Percentiles rank a stretch among this genome's conserved stretches.
Evolutionary conservation across 2,888 invertebrate genomes (phyloP).

Genomic region (Halocaridina rubra): DNA sequence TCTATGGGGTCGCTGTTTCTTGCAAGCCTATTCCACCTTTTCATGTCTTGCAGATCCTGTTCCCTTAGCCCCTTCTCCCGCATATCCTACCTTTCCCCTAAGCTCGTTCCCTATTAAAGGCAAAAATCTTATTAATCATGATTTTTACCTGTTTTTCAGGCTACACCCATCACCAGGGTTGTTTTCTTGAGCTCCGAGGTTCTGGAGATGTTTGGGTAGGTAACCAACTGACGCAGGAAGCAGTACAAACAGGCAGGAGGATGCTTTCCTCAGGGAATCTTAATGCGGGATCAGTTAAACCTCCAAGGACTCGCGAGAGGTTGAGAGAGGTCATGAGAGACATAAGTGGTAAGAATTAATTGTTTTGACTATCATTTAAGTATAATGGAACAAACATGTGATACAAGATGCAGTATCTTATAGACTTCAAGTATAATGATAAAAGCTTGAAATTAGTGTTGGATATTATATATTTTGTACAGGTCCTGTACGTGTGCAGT

Average conservation of each 20-base stretch:
- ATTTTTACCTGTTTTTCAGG: slow-evolving; percentile 25
- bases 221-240: slow-evolving; percentile 53
- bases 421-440: no score
- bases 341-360: slow-evolving; percentile 33
- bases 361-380: no score
- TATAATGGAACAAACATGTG: no score
- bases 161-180: slow-evolving; percentile 63
- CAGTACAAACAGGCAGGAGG: slow-evolving; percentile 51
- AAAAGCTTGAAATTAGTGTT: no score
- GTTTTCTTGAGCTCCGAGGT: slow-evolving; percentile 56
- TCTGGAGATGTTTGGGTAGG: slow-evolving; percentile 53
- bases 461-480: no score
- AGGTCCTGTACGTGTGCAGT: no score
- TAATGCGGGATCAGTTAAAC: background rate
- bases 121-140: background rate
- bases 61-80: no score
- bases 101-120: no score
- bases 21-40: no score
- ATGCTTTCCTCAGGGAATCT: slow-evolving; percentile 48
- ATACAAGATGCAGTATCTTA: no score
- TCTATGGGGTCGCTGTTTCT: no score
- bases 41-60: background rate
- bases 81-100: background rate
- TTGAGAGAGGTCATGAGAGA: slow-evolving; percentile 49
- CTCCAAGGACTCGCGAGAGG: background rate